phyloP scores from a whole-genome alignment of 2,888 invertebrate genomes.

The Dasypolia templi region DNA sequence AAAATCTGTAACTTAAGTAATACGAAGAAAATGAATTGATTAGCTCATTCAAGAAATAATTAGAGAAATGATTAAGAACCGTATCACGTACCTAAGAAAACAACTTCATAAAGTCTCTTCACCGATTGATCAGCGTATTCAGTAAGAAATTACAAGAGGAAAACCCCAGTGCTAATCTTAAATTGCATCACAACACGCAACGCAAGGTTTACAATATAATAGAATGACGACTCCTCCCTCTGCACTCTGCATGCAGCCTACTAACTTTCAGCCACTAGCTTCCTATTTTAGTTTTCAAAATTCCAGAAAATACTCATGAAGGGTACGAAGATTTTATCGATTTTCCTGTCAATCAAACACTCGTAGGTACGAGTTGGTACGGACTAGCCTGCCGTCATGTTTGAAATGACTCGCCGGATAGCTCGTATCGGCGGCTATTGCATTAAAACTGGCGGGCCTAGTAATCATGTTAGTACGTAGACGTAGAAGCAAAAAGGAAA shows the following conservation, averaged over 20 bases:
- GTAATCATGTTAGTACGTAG: slow-evolving; percentile 23
- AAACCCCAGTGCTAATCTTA: background rate
- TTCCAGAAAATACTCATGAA: background rate
- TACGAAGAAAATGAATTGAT: background rate
- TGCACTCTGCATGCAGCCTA: background rate
- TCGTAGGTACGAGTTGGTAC: background rate
- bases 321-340: background rate
- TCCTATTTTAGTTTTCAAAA: background rate
- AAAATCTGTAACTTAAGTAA: no score
- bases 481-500: slow-evolving; percentile 9
- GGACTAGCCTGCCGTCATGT: background rate
- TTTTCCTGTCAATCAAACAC: background rate
- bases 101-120: background rate
- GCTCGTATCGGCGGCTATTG: slow-evolving; percentile 19
- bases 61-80: background rate
- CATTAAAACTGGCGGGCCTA: slow-evolving; percentile 10
- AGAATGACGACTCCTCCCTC: background rate
- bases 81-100: background rate
- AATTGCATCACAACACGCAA: background rate
- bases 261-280: background rate
- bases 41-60: background rate
- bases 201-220: background rate
- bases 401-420: slow-evolving; percentile 5
- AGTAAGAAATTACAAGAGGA: background rate
- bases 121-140: background rate